Conservation (phyloP, 2,113 vertebrate genomes). For the Mustelus asterias region DNA sequence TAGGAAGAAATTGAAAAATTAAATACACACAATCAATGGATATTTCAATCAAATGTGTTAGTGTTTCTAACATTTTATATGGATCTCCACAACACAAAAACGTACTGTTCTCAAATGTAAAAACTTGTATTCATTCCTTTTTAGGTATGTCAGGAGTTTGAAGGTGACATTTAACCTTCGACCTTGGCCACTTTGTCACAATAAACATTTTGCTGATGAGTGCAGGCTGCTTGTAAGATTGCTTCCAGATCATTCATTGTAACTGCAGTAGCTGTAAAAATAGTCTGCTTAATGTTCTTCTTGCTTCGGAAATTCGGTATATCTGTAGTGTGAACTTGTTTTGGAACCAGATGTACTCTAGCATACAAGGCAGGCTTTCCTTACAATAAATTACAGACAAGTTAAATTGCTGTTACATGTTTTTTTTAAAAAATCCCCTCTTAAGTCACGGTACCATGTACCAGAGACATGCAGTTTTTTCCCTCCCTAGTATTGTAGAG, state of each 20-base stretch:
- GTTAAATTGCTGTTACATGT: constrained; percentile 21
- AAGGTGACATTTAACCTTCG: constrained; percentile 64
- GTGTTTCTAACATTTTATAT: constrained; percentile 14
- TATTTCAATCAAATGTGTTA: not conserved
- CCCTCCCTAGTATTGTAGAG: not conserved
- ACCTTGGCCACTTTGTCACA: constrained; percentile 68
- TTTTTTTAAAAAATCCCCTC: not conserved
- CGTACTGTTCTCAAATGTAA: constrained; percentile 27
- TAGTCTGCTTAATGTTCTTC: constrained; percentile 36
- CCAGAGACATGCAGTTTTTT: not conserved
- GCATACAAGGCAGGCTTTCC: not conserved
- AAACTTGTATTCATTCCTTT: constrained; percentile 42
- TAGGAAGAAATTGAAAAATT: not conserved
- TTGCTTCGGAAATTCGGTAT: constrained; percentile 18
- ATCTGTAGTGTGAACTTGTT: constrained; percentile 22
- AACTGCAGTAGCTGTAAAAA: constrained; percentile 35
- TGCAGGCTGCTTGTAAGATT: constrained; percentile 66
- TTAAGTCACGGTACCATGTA: not conserved
- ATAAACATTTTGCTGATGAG: constrained; percentile 78
- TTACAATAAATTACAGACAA: constrained; percentile 16
- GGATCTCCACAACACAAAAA: constrained; percentile 24
- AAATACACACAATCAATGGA: not conserved
- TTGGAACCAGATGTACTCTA: not conserved
- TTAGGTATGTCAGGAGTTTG: constrained; percentile 51
- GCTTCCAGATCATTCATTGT: constrained; percentile 64